Conservation (phyloP, 2,888 invertebrate species). For the Himalopsyche japonica region DNA sequence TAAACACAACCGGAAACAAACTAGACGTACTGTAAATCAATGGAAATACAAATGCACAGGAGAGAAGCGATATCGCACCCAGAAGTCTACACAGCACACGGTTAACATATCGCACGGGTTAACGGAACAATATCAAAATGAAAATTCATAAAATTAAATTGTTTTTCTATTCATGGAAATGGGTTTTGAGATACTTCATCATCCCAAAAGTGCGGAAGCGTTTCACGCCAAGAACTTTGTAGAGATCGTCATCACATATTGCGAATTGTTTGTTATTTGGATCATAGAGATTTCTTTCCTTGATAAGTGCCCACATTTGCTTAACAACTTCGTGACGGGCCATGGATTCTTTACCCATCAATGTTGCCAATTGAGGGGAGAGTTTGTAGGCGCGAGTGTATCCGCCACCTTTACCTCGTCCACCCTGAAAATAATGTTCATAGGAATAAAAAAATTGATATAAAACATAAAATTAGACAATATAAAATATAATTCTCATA, state of each 20-base stretch:
- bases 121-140: background rate
- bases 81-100: background rate
- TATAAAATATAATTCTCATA: too few species aligned
- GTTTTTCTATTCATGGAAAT: constrained; percentile 68
- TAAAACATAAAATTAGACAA: background rate
- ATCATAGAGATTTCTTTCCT: constrained; percentile 86
- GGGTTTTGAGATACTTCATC: constrained; percentile 94
- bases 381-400: constrained; percentile 85
- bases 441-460: background rate
- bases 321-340: constrained; percentile 90
- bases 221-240: constrained; percentile 88
- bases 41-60: background rate
- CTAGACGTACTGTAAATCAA: background rate
- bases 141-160: background rate
- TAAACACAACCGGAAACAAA: too few species aligned
- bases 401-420: constrained; percentile 68
- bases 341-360: constrained; percentile 83
- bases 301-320: constrained; percentile 87
- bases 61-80: background rate
- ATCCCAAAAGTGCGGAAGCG: constrained; percentile 94
- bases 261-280: constrained; percentile 95
- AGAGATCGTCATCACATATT: constrained; percentile 87
- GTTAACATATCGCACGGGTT: background rate
- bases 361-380: constrained; percentile 80
- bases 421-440: constrained; percentile 41